phyloP scores from a whole-genome alignment of 2,113 vertebrate species.

The Poecilia latipinna region DNA sequence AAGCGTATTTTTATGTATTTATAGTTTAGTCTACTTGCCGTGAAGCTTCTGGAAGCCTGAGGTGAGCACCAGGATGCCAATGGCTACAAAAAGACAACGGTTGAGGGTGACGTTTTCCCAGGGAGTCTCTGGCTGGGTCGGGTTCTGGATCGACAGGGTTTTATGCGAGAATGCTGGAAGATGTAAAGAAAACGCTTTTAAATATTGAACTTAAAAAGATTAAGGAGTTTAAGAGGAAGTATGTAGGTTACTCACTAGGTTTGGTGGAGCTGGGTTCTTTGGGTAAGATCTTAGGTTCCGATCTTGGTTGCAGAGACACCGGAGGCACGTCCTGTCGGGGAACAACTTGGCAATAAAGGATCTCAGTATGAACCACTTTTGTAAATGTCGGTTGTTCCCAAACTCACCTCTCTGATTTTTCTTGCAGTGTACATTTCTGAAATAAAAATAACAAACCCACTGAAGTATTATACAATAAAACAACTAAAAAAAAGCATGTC shows the following conservation, averaged over 20 bases:
- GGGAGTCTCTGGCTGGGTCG: constrained; percentile 69
- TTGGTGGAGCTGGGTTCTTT: constrained; percentile 52
- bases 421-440: constrained; percentile 71
- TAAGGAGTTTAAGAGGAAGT: background rate
- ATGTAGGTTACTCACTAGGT: constrained; percentile 41
- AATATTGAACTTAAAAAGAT: background rate
- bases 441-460: constrained; percentile 35
- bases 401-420: constrained; percentile 75
- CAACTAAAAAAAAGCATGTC: too few relatives aligned
- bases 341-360: constrained; percentile 2
- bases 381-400: constrained; percentile 11
- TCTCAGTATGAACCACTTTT: background rate
- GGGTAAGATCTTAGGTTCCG: constrained; percentile 51
- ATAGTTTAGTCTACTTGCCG: constrained; percentile 75
- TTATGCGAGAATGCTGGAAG: constrained; percentile 61
- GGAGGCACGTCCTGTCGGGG: constrained; percentile 59
- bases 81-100: constrained; percentile 89
- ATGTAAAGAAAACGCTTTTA: background rate
- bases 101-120: constrained; percentile 92
- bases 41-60: constrained; percentile 87
- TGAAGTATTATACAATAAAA: background rate
- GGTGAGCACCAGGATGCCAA: constrained; percentile 86
- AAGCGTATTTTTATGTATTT: background rate
- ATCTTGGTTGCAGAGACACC: constrained; percentile 48
- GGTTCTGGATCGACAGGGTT: constrained; percentile 61